Base-by-base conservation (phyloP, 2,888 invertebrate species). In the Andrena praecox region DNA sequence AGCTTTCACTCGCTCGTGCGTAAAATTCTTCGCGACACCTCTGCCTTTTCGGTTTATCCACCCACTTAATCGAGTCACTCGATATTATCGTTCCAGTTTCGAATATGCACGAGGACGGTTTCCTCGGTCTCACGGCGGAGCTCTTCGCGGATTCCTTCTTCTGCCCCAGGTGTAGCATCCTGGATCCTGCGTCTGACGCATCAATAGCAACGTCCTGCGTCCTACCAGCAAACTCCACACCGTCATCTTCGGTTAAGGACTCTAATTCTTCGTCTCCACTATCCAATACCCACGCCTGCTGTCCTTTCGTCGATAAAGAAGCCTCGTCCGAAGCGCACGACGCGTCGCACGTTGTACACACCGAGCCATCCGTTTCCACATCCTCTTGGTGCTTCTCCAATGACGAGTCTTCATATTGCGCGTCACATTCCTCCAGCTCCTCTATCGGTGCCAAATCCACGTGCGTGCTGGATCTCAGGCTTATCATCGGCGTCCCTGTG, bases 21-120 rank as follows among this genome's bases (percentile, higher is more conserved):
- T 12, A 35, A 27, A 54, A 5, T 8, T 35, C 20, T 8, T 20
- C 20, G 5, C n/a, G 33, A 1, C 16, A 3, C 5, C 10, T 20
- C 3, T 2, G 16, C 20, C 8, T 72, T n/a, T 6, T 33, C 3
- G 12, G 24, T 4, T 3, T 31, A 2, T 27, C 33, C 0, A 29
- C 12, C 29, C 20, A 48, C 1, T 2, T 24, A 10, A 24, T 12
- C 29, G 52, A 48, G 2, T 33, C 10, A 1, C 10, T 50, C 16
- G 27, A 12, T 24, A 72, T 62, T n/a, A 69, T 63, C 10, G 75
- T 69, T 7, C 56, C 56, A 1, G 8, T 10, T 0, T 78, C 63
- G 68, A 33, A 75, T 8, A 16, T 59, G 27, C 16, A 10, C 33
- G 10, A 7, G 0, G 48, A 60, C 20, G 64, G 5, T 20, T 12